Percentiles rank a stretch among this genome's conserved stretches.
These are phyloP conservation scores for Allacma fusca DNA, from an alignment of 2,888 invertebrate genomes.

Conservation along the genomic window DNA sequence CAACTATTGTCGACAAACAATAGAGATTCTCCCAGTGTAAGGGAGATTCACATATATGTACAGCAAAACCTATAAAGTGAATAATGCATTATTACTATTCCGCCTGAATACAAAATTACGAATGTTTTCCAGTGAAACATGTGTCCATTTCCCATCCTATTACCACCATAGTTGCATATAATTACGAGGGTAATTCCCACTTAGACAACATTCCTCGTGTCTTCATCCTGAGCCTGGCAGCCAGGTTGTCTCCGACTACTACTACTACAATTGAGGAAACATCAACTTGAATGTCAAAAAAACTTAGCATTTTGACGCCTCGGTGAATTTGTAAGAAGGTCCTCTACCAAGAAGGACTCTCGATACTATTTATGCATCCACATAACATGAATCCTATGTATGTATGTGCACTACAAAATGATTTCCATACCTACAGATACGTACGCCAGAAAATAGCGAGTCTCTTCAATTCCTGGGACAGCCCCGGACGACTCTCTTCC, in stretches of 20 bases:
- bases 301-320: conserved; percentile 28
- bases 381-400: no score
- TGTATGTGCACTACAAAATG: no score
- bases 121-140: not conserved
- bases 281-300: conserved; percentile 21
- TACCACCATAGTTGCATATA: conserved; percentile 2
- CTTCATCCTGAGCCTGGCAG: not conserved
- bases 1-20: no score
- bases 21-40: no score
- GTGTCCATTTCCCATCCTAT: not conserved
- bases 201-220: not conserved
- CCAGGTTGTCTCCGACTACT: not conserved
- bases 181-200: not conserved
- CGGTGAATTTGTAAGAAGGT: conserved; percentile 3
- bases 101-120: not conserved
- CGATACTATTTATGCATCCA: not conserved
- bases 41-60: no score
- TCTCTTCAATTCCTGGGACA: no score
- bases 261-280: not conserved
- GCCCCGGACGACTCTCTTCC: no score
- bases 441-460: no score
- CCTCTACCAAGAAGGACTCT: conserved; percentile 6
- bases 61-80: no score
- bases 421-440: no score
- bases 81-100: not conserved